Base-by-base conservation (phyloP, 2,113 vertebrate species). In the Pachypanchax playfairii region DNA sequence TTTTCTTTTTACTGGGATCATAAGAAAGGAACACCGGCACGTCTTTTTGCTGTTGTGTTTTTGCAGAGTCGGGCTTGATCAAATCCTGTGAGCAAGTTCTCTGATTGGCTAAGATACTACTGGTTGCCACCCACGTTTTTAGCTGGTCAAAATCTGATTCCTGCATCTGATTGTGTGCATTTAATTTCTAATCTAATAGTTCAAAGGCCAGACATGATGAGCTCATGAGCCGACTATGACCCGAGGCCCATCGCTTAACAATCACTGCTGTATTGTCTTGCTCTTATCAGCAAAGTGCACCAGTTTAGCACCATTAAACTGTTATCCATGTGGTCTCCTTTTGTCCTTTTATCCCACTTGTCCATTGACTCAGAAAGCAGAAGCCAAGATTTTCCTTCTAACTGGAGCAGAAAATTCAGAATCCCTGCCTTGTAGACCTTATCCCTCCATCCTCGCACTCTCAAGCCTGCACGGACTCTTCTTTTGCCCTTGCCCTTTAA, bases 391-490 rank as follows among this genome's bases (percentile, higher is more conserved):
- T 65, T 68, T 50, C 39, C 41, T 49, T 69, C 41, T 76, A 87
- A 86, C 77, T 89, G 67, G 83, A 87, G 82, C 83, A 83, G 70
- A 85, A 89, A 78, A 83, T 84, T 61, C 39, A 8, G 10, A 79
- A 66, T 71, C 57, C 70, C 81, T 75, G 68, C 79, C 62, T 78
- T 70, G 64, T 56, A 75, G 65, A 53, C 53, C 50, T 65, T 44
- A 44, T 65, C 22, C 55, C 64, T n/a, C 28, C 26, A 17, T 61
- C 56, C 55, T 65, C 18, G 9, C 47, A 48, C 43, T 73, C 80
- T 44, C 44, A 60, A 71, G 76, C 59, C 73, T 79, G 51, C 50
- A 70, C 48, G 76, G 60, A 65, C 53, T 80, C 41, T 60, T 79
- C 52, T 69, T 70, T 80, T 73, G 67, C 70, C 74, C 72, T 85